Evolutionary conservation across 2,888 invertebrate genomes (phyloP).

Genomic region (Panzeria rudis): DNA sequence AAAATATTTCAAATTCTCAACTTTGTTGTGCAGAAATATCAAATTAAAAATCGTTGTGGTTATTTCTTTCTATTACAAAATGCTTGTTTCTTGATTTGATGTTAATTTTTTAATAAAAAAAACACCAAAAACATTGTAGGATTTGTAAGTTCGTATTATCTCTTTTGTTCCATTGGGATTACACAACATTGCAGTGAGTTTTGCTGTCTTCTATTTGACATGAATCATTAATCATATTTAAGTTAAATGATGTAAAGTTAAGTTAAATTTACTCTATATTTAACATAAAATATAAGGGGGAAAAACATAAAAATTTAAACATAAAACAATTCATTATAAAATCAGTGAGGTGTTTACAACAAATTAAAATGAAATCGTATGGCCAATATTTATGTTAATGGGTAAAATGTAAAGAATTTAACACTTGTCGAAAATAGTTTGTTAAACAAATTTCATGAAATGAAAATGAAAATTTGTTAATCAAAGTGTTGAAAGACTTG

Average conservation of each 20-base stretch:
- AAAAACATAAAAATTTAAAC: neutral
- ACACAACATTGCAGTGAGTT: slow-evolving; percentile 10
- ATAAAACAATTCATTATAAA: slow-evolving; percentile 13
- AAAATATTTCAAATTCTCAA: neutral
- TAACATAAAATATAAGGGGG: slow-evolving; percentile 7
- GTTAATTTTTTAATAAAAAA: neutral
- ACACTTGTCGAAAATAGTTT: slow-evolving; percentile 15
- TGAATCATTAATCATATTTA: slow-evolving; percentile 62
- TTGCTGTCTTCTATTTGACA: slow-evolving; percentile 42
- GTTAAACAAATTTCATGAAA: slow-evolving; percentile 19
- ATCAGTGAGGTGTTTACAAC: slow-evolving; percentile 11
- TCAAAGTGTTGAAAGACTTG: neutral
- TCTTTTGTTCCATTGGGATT: slow-evolving; percentile 22
- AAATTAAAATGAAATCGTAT: neutral
- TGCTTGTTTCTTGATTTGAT: neutral
- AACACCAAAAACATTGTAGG: neutral
- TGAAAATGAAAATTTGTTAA: neutral
- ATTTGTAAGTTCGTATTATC: neutral
- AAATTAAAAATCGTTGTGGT: neutral
- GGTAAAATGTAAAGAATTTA: slow-evolving; percentile 25
- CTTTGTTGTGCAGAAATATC: neutral
- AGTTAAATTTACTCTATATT: slow-evolving; percentile 48
- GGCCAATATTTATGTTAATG: neutral
- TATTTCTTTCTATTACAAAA: neutral
- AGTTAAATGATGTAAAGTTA: neutral